Percentiles rank a stretch among this genome's conserved stretches.
Evolutionary conservation across 2,888 invertebrate genomes (phyloP).

Genomic region (Melanostoma mellinum): DNA sequence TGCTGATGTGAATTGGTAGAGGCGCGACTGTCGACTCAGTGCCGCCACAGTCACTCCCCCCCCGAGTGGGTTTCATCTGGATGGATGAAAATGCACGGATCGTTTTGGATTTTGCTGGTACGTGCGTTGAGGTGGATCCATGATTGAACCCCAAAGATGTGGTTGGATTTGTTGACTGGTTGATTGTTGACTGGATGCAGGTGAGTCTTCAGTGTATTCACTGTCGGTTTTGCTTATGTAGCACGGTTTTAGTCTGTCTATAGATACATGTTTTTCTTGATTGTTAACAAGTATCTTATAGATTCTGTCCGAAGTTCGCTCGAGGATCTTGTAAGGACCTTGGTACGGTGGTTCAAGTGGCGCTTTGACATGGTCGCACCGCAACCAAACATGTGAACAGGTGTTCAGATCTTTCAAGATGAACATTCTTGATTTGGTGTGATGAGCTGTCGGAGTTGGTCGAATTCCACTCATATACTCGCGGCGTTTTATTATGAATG

Average conservation of each 20-base stretch:
- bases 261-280: neutral
- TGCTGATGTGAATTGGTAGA: too few species aligned
- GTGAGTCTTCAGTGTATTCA: neutral
- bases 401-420: neutral
- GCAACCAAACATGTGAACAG: neutral
- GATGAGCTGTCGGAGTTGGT: constrained; percentile 23
- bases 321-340: neutral
- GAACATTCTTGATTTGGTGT: constrained; percentile 13
- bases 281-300: neutral
- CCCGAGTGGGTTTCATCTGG: too few species aligned
- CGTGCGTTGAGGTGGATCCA: too few species aligned
- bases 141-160: too few species aligned
- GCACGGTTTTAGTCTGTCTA: constrained; percentile 4
- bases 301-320: neutral
- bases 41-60: too few species aligned
- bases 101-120: too few species aligned
- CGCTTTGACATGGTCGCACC: constrained; percentile 1
- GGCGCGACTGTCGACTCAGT: too few species aligned
- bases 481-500: neutral
- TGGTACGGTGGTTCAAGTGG: neutral
- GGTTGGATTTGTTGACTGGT: too few species aligned
- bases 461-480: constrained; percentile 11
- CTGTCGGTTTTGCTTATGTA: neutral
- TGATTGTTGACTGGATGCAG: neutral
- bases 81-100: too few species aligned